These are phyloP conservation scores for Notolabrus celidotus DNA, from an alignment of 2,797 vertebrate genomes.

Conservation along the genomic window DNA sequence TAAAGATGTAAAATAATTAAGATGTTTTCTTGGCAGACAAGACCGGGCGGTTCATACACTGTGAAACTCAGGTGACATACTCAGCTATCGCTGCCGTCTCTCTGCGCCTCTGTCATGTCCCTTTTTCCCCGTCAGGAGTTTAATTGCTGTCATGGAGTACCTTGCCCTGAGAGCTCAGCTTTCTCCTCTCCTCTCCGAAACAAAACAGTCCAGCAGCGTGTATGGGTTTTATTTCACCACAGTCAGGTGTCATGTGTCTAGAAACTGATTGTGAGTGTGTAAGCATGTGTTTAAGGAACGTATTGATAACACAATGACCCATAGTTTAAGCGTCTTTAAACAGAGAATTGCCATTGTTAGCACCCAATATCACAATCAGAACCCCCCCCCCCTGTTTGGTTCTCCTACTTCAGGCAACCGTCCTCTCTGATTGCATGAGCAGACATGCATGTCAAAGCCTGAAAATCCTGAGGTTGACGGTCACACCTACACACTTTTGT, in stretches of 20 bases:
- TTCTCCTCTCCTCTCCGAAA: conserved; percentile 65
- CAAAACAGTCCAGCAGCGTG: conserved; percentile 62
- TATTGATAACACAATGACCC: conserved; percentile 23
- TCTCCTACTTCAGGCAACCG: conserved; percentile 12
- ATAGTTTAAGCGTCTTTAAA: conserved; percentile 11
- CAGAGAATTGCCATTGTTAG: conserved; percentile 6
- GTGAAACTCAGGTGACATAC: conserved; percentile 15
- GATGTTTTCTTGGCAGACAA: not conserved
- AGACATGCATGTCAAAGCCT: conserved; percentile 39
- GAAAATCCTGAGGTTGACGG: conserved; percentile 22
- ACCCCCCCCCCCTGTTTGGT: not conserved
- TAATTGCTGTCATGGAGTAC: conserved; percentile 55
- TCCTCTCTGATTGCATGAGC: conserved; percentile 22
- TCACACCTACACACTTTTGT: conserved; percentile 53
- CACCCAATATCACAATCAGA: conserved; percentile 6
- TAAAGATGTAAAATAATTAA: conserved; percentile 16
- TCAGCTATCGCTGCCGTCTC: conserved; percentile 17
- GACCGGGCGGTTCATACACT: not conserved
- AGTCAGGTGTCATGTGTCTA: conserved; percentile 42
- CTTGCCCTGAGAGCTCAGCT: conserved; percentile 48
- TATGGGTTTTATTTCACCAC: conserved; percentile 54
- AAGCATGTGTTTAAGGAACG: conserved; percentile 19
- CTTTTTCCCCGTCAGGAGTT: conserved; percentile 38
- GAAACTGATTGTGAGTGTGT: conserved; percentile 23
- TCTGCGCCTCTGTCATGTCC: conserved; percentile 18